Percentiles rank a stretch among this genome's conserved stretches.
phyloP scores from a whole-genome alignment of 1,140 invertebrate species.

The Melanaphis sacchari region DNA sequence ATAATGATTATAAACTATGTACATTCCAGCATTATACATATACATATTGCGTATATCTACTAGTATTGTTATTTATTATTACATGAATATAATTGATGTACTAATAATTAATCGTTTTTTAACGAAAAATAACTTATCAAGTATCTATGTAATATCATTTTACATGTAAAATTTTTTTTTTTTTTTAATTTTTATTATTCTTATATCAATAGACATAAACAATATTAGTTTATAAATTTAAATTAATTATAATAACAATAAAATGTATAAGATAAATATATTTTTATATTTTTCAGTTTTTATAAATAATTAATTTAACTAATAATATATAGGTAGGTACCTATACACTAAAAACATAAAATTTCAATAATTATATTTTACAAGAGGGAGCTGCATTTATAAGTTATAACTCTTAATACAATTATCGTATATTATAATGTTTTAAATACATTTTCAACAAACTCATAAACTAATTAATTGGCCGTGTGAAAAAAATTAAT shows the following conservation, averaged over 20 bases:
- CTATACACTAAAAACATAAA: background rate
- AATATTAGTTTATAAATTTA: background rate
- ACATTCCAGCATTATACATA: background rate
- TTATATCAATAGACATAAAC: background rate
- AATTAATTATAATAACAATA: background rate
- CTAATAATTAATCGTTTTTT: background rate
- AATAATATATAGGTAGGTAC: too few relatives aligned
- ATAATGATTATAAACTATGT: background rate
- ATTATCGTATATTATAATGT: too few relatives aligned
- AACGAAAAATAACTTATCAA: too few relatives aligned
- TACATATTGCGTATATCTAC: background rate
- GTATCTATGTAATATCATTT: too few relatives aligned
- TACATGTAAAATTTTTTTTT: too few relatives aligned
- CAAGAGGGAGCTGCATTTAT: background rate
- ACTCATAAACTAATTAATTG: background rate
- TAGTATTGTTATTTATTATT: background rate
- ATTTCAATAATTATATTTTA: background rate
- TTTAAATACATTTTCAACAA: background rate
- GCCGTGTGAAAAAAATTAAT: background rate
- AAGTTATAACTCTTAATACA: background rate
- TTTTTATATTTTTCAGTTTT: background rate
- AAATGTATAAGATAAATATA: background rate
- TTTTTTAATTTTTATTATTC: too few relatives aligned
- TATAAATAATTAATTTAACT: background rate
- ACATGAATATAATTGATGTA: background rate